Evolutionary conservation across 2,797 vertebrate genomes (phyloP), one percentile per base, ranked within the genome.

Genomic region (Lates japonicus): DNA sequence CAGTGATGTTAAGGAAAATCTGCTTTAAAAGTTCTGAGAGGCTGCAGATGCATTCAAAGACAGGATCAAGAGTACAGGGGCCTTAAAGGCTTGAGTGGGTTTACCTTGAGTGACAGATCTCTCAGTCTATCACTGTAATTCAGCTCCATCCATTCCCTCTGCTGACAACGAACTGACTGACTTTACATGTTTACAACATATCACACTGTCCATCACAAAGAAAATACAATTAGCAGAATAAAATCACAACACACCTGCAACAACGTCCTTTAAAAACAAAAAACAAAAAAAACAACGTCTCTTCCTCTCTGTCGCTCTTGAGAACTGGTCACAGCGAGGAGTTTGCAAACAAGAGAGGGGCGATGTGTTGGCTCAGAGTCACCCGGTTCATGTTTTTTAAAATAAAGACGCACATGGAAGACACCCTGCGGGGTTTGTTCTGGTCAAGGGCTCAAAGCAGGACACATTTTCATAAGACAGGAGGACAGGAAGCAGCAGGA

Each of bases 341-440:
- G 70, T 82, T 80, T 78, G 75, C 70, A 85, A 84, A 90, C 78
- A 85, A 72, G 14, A 42, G 55, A 74, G 61, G 65, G 74, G 6
- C 22, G 2, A 60, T 31, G 46, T 58, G 74, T 70, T 29, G 14
- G 60, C 65, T 62, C 72, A n/a, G 55, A 81, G 90, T 92, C 92
- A 90, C 0, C 52, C 35, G 46, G 90, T 93, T 94, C 89, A 83
- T 92, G 90, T 92, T 93, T 93, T 86, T 84, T 35, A 83, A 86
- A 90, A 90, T 82, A 84, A 84, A 74, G 75, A 33, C 76, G 1
- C 82, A 88, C 78, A 11, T 86, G 87, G 62, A 85, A 79, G 91
- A 85, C 52, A 0, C 49, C 88, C 91, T 70, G 90, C 84, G 5
- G 90, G 48, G 72, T 81, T 70, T 84, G 82, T 76, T 84, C 78